Percentiles rank a stretch among this genome's conserved stretches.
These are phyloP conservation scores for Drosophila longiperda DNA, from an alignment of 2,888 invertebrate genomes.

Conservation along the genomic window DNA sequence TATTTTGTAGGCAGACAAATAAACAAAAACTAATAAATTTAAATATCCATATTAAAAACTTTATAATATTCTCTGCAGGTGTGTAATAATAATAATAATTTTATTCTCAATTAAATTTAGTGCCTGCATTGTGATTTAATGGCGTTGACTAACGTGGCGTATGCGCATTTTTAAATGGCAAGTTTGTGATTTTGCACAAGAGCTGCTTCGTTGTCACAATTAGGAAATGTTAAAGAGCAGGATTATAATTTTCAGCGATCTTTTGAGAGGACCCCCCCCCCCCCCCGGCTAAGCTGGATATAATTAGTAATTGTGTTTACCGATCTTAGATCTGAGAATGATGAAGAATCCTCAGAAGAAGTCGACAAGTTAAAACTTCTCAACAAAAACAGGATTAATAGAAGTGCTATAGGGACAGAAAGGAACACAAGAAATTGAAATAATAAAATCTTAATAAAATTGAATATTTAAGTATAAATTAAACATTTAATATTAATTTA, in stretches of 20 bases:
- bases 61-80: background rate
- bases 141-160: slow-evolving; percentile 29
- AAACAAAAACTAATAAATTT: no score
- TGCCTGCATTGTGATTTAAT: background rate
- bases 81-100: background rate
- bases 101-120: background rate
- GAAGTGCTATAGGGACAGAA: background rate
- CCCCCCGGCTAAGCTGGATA: background rate
- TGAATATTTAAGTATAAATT: background rate
- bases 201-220: slow-evolving; percentile 38
- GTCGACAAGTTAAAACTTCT: background rate
- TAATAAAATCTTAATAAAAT: no score
- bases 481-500: background rate
- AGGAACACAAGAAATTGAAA: background rate
- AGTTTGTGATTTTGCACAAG: background rate
- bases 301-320: background rate
- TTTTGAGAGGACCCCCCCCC: background rate
- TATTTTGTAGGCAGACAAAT: no score
- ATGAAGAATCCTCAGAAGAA: background rate
- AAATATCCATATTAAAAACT: no score
- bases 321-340: background rate
- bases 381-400: background rate
- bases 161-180: slow-evolving; percentile 27
- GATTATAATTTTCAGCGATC: background rate
- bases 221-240: slow-evolving; percentile 20